A percentile compares a stretch with the other conserved stretches of the same genome.
Evolutionary conservation across 2,113 vertebrate species (phyloP).

Genomic region (Numida meleagris): DNA sequence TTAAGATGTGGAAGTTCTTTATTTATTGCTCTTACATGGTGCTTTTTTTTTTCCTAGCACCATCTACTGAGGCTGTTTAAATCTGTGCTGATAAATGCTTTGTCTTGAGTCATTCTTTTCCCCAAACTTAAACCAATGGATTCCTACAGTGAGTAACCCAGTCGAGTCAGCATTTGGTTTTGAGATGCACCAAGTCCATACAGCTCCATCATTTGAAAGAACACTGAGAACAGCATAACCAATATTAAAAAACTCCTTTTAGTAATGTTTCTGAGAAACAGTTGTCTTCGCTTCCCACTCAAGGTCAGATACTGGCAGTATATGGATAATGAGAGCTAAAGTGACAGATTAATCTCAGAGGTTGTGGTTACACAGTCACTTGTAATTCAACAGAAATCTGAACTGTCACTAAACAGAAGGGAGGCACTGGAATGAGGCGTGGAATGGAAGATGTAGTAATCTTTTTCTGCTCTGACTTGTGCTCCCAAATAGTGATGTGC

Average conservation of each 20-base stretch:
- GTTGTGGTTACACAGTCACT: neutral
- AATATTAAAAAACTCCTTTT: neutral
- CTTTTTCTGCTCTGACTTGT: neutral
- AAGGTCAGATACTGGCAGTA: neutral
- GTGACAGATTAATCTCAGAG: neutral
- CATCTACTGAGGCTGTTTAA: neutral
- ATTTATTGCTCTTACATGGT: neutral
- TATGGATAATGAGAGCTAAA: neutral
- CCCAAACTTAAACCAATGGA: neutral
- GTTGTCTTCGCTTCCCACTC: neutral
- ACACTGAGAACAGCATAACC: neutral
- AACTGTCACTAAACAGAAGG: neutral
- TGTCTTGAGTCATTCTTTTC: neutral
- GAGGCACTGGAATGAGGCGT: neutral
- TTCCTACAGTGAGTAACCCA: neutral
- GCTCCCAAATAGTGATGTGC: neutral
- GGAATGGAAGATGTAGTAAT: neutral
- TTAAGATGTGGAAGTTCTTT: neutral
- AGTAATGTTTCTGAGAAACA: neutral
- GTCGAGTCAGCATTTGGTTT: neutral
- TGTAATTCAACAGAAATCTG: neutral
- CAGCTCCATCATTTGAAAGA: neutral
- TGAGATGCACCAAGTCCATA: neutral
- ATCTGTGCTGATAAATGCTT: neutral
- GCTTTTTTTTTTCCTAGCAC: neutral